Evolutionary conservation across 1,140 invertebrate species (phyloP).

Genomic region (Temnothorax longispinosus): DNA sequence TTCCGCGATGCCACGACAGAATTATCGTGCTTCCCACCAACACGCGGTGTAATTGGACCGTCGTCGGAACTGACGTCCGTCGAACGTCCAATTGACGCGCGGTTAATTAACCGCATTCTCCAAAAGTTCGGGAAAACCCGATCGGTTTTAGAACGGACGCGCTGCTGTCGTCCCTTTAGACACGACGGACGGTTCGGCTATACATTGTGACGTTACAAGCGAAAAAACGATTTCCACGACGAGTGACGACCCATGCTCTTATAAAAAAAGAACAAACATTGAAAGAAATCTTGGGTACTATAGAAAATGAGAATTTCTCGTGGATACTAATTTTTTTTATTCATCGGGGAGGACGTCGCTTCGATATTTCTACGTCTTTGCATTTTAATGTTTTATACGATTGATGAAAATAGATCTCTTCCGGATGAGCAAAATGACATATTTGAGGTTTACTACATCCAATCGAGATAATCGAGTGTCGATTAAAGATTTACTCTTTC

Average conservation of each 20-base stretch:
- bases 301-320: not conserved
- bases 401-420: not conserved
- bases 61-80: constrained; percentile 38
- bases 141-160: not conserved
- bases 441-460: not conserved
- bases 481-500: not conserved
- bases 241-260: not conserved
- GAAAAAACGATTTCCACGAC: not conserved
- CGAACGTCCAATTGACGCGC: constrained; percentile 47
- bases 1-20: constrained; percentile 29
- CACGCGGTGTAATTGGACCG: constrained; percentile 28
- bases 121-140: constrained; percentile 24
- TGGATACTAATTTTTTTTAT: not conserved
- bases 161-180: not conserved
- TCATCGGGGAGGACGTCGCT: no score
- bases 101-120: constrained; percentile 42
- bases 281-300: not conserved
- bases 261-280: not conserved
- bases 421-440: not conserved
- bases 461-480: not conserved
- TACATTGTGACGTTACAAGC: not conserved
- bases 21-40: constrained; percentile 20
- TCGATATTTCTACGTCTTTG: not conserved
- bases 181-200: not conserved
- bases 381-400: not conserved